Conservation (phyloP, 1,140 invertebrate species). For the Penaeus indicus region DNA sequence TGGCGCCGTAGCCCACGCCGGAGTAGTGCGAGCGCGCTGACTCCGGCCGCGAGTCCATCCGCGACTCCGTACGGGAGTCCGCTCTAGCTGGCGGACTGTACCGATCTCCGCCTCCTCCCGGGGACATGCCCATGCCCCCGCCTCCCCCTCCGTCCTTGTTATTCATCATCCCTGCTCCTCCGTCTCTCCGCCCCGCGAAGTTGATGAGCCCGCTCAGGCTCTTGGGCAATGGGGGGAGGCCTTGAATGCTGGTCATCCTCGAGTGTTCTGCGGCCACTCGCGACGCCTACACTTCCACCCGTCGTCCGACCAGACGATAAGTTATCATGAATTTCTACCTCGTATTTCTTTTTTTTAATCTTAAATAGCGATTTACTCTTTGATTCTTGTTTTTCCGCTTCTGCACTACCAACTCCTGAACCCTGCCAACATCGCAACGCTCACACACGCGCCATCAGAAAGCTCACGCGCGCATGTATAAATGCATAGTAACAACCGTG, state of each 20-base stretch:
- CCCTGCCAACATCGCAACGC: slow-evolving; percentile 19
- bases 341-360: background rate
- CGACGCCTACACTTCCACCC: too few relatives aligned
- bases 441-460: too few relatives aligned
- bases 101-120: slow-evolving; percentile 34
- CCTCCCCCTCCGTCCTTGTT: too few relatives aligned
- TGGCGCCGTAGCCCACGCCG: slow-evolving; percentile 56
- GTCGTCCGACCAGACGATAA: background rate
- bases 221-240: slow-evolving; percentile 63
- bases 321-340: background rate
- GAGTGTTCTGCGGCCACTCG: background rate
- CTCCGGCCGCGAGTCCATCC: slow-evolving; percentile 60
- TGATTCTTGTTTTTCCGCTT: background rate
- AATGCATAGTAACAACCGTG: too few relatives aligned
- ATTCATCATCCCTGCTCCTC: background rate
- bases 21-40: slow-evolving; percentile 59
- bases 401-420: slow-evolving; percentile 8
- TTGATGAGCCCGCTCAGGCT: slow-evolving; percentile 62
- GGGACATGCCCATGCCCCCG: background rate
- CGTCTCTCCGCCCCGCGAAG: slow-evolving; percentile 49
- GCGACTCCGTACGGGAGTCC: slow-evolving; percentile 62
- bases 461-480: too few relatives aligned
- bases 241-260: slow-evolving; percentile 57
- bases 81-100: slow-evolving; percentile 64
- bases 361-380: background rate